Conservation (phyloP, 2,888 invertebrate species). For the Xanthorhoe designata region DNA sequence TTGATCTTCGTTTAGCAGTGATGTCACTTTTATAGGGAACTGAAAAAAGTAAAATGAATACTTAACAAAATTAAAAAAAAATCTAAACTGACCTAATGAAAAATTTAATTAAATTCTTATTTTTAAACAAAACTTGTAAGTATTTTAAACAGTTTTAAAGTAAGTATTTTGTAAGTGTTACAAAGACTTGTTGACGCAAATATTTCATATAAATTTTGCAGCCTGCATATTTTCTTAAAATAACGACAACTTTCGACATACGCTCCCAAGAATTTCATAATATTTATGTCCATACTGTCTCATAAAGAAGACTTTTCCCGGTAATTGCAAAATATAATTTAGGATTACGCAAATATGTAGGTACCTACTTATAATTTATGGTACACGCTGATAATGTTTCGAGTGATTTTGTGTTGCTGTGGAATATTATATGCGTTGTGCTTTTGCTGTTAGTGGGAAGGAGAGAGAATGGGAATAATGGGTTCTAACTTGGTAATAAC, state of each 20-base stretch:
- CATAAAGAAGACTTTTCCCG: constrained; percentile 41
- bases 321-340: constrained; percentile 37
- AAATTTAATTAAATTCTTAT: too few relatives aligned
- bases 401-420: constrained; percentile 13
- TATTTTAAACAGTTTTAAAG: constrained; percentile 37
- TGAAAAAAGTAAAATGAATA: constrained; percentile 44
- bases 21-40: constrained; percentile 68
- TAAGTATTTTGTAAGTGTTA: constrained; percentile 38
- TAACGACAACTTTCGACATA: constrained; percentile 50
- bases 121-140: too few relatives aligned
- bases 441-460: neutral
- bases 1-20: constrained; percentile 72
- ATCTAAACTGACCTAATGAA: constrained; percentile 14
- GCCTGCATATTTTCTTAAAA: constrained; percentile 59
- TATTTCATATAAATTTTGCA: constrained; percentile 61
- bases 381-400: constrained; percentile 20
- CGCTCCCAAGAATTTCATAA: constrained; percentile 58
- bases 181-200: constrained; percentile 51
- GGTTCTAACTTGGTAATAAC: constrained; percentile 20
- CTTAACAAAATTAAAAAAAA: constrained; percentile 13
- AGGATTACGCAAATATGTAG: constrained; percentile 29
- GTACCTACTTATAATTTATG: constrained; percentile 25
- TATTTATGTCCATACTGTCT: constrained; percentile 46
- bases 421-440: constrained; percentile 9
- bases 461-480: constrained; percentile 8